A percentile compares a stretch with the other conserved stretches of the same genome.
Conservation (phyloP, 2,888 invertebrate genomes). For the Lasioglossum calceatum region DNA sequence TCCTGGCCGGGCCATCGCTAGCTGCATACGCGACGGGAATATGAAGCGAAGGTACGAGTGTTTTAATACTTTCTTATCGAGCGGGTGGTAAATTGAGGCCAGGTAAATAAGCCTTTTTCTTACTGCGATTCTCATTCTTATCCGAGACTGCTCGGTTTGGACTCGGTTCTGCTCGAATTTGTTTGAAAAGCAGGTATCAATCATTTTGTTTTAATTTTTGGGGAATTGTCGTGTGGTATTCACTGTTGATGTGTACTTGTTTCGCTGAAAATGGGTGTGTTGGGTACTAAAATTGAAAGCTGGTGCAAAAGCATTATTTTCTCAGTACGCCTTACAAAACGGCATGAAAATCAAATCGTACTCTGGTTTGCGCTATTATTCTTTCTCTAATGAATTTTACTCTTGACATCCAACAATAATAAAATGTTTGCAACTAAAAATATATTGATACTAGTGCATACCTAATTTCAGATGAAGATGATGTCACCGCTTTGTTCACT, state of each 20-base stretch:
- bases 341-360: no score
- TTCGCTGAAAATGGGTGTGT: background rate
- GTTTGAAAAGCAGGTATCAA: background rate
- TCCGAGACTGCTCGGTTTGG: background rate
- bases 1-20: constrained; percentile 18
- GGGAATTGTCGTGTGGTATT: background rate
- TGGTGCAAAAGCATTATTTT: background rate
- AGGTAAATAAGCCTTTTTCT: background rate
- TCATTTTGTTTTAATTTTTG: background rate
- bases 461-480: constrained; percentile 62
- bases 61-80: constrained; percentile 15
- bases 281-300: background rate
- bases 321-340: no score
- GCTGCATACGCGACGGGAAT: constrained; percentile 42
- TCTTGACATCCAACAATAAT: background rate
- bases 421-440: background rate
- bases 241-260: background rate
- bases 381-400: background rate
- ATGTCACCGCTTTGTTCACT: constrained; percentile 37
- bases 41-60: constrained; percentile 14
- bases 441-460: background rate
- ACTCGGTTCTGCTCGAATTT: background rate
- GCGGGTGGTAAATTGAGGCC: background rate
- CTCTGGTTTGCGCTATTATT: background rate
- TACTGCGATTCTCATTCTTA: background rate